A percentile compares a stretch with the other conserved stretches of the same genome.
Conservation (phyloP, 1,140 invertebrate species). For the Drosophila lacteicornis region DNA sequence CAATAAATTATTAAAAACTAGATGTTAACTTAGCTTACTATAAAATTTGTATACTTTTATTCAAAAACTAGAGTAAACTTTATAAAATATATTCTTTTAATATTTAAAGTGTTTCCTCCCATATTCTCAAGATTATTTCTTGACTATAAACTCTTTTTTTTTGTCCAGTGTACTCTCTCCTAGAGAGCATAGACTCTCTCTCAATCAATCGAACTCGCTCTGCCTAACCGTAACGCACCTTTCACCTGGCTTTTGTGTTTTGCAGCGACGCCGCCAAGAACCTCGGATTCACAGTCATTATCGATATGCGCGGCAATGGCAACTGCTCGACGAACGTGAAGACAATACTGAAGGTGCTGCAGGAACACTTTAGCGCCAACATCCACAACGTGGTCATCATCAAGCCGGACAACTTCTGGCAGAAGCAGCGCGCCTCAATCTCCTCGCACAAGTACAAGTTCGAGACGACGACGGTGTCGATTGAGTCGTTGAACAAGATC, state of each 20-base stretch:
- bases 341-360: slow-evolving; percentile 97
- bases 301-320: slow-evolving; percentile 95
- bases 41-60: too few relatives aligned
- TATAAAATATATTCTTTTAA: too few relatives aligned
- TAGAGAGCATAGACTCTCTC: slow-evolving; percentile 2
- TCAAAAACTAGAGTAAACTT: too few relatives aligned
- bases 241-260: slow-evolving; percentile 64
- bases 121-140: not conserved
- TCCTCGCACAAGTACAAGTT: slow-evolving; percentile 99
- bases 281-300: slow-evolving; percentile 96
- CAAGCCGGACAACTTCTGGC: slow-evolving; percentile 99
- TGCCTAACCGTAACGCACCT: slow-evolving; percentile 36
- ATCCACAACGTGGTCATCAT: slow-evolving; percentile 97
- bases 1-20: too few relatives aligned
- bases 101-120: not conserved
- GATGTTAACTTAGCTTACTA: too few relatives aligned
- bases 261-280: slow-evolving; percentile 95
- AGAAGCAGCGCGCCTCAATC: slow-evolving; percentile 98
- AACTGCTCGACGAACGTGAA: slow-evolving; percentile 98
- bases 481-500: slow-evolving; percentile 96
- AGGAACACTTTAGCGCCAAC: slow-evolving; percentile 96
- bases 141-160: not conserved
- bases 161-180: slow-evolving; percentile 17
- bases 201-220: slow-evolving; percentile 27
- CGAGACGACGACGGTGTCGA: slow-evolving; percentile 98